Conservation (phyloP, 2,888 invertebrate genomes). For the Aspidapion aeneum region DNA sequence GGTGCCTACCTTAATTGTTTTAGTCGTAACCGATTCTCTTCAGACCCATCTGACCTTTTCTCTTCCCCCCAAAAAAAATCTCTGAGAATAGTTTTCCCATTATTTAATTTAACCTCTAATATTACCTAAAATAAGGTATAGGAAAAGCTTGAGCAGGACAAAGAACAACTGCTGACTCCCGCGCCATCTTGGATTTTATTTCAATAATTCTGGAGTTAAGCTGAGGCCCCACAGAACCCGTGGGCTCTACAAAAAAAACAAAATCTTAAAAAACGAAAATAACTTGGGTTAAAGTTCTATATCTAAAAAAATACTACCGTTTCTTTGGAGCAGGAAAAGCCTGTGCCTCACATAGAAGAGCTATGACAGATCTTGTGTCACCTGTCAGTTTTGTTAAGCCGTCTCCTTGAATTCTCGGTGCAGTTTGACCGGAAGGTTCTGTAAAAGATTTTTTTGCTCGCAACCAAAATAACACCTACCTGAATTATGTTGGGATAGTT, state of each 20-base stretch:
- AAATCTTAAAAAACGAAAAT: no score
- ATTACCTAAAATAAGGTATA: constrained; percentile 71
- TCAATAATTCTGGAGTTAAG: constrained; percentile 58
- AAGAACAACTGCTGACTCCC: constrained; percentile 53
- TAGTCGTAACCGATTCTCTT: no score
- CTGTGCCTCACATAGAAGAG: constrained; percentile 55
- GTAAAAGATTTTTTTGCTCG: constrained; percentile 24
- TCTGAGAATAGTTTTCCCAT: no score
- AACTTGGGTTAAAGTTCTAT: no score
- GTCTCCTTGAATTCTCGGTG: constrained; percentile 52
- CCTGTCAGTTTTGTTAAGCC: constrained; percentile 53
- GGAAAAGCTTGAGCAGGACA: constrained; percentile 76
- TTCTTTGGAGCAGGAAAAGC: constrained; percentile 55
- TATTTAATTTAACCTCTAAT: no score
- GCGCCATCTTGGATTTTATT: constrained; percentile 38
- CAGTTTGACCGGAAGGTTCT: constrained; percentile 55
- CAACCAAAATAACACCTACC: no score
- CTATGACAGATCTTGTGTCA: constrained; percentile 35
- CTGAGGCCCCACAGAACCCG: constrained; percentile 64
- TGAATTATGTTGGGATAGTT: no score
- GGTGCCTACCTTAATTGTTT: no score
- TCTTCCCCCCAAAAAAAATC: no score
- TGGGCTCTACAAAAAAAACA: constrained; percentile 56
- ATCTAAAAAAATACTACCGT: no score
- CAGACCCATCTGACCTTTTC: no score